Evolutionary conservation across 2,113 vertebrate genomes (phyloP), one percentile per base, ranked within the genome.

Genomic region (Cottus gobio): DNA sequence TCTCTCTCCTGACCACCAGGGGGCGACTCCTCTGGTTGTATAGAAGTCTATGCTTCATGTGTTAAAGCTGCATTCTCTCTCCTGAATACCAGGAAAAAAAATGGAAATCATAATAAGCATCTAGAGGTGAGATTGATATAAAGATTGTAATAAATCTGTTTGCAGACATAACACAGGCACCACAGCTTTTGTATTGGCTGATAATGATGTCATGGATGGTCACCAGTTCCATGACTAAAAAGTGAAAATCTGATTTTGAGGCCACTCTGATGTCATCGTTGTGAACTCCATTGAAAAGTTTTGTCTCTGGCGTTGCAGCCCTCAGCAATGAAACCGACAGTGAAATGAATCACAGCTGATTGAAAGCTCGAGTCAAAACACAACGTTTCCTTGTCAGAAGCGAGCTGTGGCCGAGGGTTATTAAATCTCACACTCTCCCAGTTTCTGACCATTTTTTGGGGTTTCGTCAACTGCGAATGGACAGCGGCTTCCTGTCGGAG

Each of bases 391-490:
- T 39, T n/a, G n/a, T n/a, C n/a, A n/a, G n/a, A n/a, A n/a, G n/a
- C n/a, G n/a, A n/a, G n/a, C n/a, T n/a, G 20, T 39, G 24, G 31
- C 67, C 4, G 52, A 52, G 6, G 46, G 46, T 65, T 60, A 39
- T 81, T 52, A 71, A 77, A 67, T 44, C 34, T 63, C 54, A 36
- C 5, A 24, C 30, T 39, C 31, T 11, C 30, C 26, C 48, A 16
- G 2, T 34, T 72, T 12, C 9, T 20, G n/a, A n/a, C n/a, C 7
- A 26, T 64, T 36, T 57, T 36, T 57, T 39, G n/a, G 30, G 2
- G 58, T 66, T 72, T 50, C 2, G 2, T 44, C 58, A 11, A 9
- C 58, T 67, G 46, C 48, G 36, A 66, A 37, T 3, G 16, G 63
- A n/a, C 50, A 61, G 46, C 36, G 1, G 54, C 34, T 84, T 18